These are phyloP conservation scores for Phylloscopus trochiloides DNA, from an alignment of 2,113 vertebrate genomes.

Conservation along the genomic window DNA sequence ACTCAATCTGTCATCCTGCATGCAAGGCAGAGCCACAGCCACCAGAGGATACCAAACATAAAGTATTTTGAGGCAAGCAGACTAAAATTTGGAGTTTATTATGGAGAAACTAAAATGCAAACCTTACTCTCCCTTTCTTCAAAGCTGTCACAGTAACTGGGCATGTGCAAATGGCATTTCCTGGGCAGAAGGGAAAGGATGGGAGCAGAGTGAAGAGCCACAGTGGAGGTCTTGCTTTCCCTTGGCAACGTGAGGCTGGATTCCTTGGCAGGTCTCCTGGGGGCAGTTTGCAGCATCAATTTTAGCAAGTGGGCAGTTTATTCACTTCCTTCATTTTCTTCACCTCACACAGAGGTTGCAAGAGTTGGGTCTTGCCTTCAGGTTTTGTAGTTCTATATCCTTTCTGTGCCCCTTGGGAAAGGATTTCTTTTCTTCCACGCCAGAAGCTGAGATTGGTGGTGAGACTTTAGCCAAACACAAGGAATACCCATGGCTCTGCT, in stretches of 20 bases:
- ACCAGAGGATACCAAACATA: not conserved
- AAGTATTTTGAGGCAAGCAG: not conserved
- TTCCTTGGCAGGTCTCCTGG: not conserved
- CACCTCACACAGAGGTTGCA: not conserved
- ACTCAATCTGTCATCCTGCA: constrained; percentile 46
- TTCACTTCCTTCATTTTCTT: not conserved
- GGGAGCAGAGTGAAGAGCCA: not conserved
- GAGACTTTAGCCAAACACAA: not conserved
- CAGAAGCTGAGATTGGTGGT: not conserved
- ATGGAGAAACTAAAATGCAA: not conserved
- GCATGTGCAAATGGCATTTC: not conserved
- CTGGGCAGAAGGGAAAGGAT: not conserved
- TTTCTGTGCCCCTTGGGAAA: not conserved
- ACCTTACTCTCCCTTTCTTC: not conserved
- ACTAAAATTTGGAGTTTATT: not conserved
- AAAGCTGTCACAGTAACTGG: fast-evolving
- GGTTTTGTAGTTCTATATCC: not conserved
- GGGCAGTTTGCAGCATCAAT: not conserved
- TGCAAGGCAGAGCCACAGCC: not conserved
- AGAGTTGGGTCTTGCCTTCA: not conserved
- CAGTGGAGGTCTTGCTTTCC: not conserved
- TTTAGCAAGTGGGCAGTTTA: not conserved
- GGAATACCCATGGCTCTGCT: not conserved
- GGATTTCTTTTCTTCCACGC: not conserved
- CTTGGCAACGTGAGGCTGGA: not conserved